Base-by-base conservation (phyloP, 2,888 invertebrate species). In the Xestoiulus laeticollis region DNA sequence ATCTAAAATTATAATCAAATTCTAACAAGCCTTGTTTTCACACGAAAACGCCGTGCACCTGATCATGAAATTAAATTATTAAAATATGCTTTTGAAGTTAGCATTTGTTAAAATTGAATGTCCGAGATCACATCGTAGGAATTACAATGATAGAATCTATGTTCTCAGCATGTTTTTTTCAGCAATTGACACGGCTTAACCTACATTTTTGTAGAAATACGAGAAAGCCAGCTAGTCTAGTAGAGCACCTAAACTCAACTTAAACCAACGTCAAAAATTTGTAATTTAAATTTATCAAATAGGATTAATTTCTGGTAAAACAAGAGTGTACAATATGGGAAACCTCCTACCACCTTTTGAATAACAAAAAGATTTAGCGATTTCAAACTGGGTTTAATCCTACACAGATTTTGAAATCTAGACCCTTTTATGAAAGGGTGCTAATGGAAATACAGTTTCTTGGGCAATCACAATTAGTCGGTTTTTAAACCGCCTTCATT, bases 1-100 rank as follows among this genome's bases (percentile, higher is more conserved):
- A 78, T 78, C 26, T 78, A 78, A 78, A 78, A 78, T 78, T 78
- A 78, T 30, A 78, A 78, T 78, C 26, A 78, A 16, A 78, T 4
- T 32, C 22, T 68, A 38, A 38, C 38, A 38, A 38, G 38, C 5
- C 78, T 78, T 32, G 78, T 14, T 78, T 48, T 78, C 78, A 78
- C 78, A 78, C 78, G 78, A 78, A 78, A 78, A 78, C 16, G 78
- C 26, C 26, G 78, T 78, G 78, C 78, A 78, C 78, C 78, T 78
- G 78, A 78, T 78, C 78, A 32, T 78, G 78, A 78, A 78, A 78
- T 78, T 78, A 78, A 78, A 78, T 78, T 78, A 78, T 78, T 78
- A 78, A 78, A 78, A 78, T 78, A 78, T 78, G 78, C 78, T 32
- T 32, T 78, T 32, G 78, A 78, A 30, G 78, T 78, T 78, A 30